A percentile compares a stretch with the other conserved stretches of the same genome.
Conservation (phyloP, 2,113 vertebrate genomes). For the Triplophysa dalaica region DNA sequence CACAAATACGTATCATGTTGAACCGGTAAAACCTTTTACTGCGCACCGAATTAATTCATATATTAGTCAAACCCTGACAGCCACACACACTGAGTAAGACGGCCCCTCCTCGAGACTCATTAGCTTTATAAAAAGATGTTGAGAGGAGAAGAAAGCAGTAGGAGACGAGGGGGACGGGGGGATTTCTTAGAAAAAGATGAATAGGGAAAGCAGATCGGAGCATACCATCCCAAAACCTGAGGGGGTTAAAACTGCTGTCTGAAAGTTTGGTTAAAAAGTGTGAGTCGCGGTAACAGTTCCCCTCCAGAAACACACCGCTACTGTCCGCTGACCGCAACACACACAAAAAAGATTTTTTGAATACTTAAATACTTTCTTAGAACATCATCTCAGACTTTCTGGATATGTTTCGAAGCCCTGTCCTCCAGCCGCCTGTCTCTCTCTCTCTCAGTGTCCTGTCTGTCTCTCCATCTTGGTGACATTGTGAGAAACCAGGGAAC, state of each 20-base stretch:
- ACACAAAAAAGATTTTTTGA: not conserved
- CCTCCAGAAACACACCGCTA: not conserved
- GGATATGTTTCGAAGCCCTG: conserved; percentile 1
- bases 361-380: not conserved
- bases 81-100: conserved; percentile 48
- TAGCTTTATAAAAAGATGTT: conserved; percentile 79
- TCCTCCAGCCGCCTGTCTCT: conserved; percentile 28
- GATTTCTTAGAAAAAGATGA: conserved; percentile 74
- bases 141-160: conserved; percentile 60
- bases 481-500: conserved; percentile 9
- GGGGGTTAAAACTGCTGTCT: conserved; percentile 59
- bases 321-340: not conserved
- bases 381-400: not conserved
- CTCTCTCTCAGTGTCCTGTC: not conserved
- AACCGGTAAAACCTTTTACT: not conserved
- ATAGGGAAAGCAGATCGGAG: conserved; percentile 73
- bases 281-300: not conserved
- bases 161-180: conserved; percentile 55
- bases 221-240: conserved; percentile 66
- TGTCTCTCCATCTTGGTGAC: conserved; percentile 28
- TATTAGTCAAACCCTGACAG: conserved; percentile 44
- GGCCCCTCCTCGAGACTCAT: conserved; percentile 76
- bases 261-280: conserved; percentile 10
- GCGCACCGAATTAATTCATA: not conserved
- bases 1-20: not conserved